Conservation (phyloP, 2,113 vertebrate species). For the Platysternon megacephalum region DNA sequence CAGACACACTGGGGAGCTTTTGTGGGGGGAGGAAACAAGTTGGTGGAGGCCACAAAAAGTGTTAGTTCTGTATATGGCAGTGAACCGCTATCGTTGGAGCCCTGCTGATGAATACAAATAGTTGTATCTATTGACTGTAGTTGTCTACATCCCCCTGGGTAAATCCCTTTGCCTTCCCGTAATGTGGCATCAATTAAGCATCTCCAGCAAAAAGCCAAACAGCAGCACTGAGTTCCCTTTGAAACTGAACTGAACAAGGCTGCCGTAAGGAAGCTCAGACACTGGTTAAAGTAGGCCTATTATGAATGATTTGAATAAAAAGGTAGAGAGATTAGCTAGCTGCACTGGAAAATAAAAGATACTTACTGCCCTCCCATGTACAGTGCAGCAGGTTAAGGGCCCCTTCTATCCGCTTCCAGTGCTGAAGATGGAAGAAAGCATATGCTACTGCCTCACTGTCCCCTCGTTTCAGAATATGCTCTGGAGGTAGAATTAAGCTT, state of each 20-base stretch:
- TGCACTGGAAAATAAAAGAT: constrained; percentile 7
- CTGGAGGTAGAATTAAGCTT: constrained; percentile 97
- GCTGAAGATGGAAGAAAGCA: constrained; percentile 98
- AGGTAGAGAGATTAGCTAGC: neutral
- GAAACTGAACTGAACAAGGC: constrained; percentile 28
- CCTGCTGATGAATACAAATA: neutral
- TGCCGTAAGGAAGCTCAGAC: constrained; percentile 19
- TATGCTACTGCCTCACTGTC: constrained; percentile 98
- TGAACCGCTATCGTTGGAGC: neutral
- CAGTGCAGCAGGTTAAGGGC: constrained; percentile 97
- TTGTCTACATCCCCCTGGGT: neutral
- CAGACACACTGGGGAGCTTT: neutral
- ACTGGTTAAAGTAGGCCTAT: constrained; percentile 38
- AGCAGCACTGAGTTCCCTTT: constrained; percentile 21
- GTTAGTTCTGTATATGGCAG: neutral
- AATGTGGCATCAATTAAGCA: constrained; percentile 39
- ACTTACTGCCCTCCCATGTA: constrained; percentile 99
- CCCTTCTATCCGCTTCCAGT: constrained; percentile 98
- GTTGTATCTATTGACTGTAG: neutral
- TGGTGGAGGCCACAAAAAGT: neutral
- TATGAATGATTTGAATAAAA: neutral
- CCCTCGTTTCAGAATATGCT: constrained; percentile 97
- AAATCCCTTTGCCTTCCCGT: constrained; percentile 21
- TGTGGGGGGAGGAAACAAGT: neutral
- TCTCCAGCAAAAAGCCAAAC: constrained; percentile 43